A percentile compares a stretch with the other conserved stretches of the same genome.
Evolutionary conservation across 2,113 vertebrate species (phyloP).

Genomic region (Gnathonemus echidnorhynchus): DNA sequence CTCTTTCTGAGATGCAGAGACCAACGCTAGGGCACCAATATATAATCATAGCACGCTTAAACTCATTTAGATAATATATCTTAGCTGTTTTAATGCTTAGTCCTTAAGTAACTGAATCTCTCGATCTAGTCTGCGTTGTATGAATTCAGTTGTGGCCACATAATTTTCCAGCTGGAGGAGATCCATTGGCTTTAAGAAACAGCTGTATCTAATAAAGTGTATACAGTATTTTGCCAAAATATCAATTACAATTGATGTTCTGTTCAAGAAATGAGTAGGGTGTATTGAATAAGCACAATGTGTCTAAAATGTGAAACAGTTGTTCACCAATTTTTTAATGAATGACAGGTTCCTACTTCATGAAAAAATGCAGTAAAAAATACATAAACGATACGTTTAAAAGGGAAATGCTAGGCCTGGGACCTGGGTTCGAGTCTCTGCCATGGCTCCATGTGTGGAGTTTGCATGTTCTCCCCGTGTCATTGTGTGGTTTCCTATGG

Average conservation of each 20-base stretch:
- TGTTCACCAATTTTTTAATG: not conserved
- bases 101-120: not conserved
- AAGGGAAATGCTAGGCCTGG: not conserved
- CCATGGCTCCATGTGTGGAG: too few species aligned
- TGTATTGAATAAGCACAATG: not conserved
- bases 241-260: not conserved
- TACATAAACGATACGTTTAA: not conserved
- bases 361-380: not conserved
- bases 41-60: not conserved
- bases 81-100: not conserved
- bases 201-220: not conserved
- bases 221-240: not conserved
- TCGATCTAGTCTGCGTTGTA: not conserved
- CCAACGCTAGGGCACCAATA: not conserved
- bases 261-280: not conserved
- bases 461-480: too few species aligned
- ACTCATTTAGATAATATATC: not conserved
- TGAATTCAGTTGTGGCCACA: not conserved
- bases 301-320: not conserved
- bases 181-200: not conserved
- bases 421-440: too few species aligned
- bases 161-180: not conserved
- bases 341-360: not conserved
- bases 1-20: not conserved
- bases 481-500: too few species aligned